phyloP scores from a whole-genome alignment of 1,140 invertebrate species.

The Magallana ariakensis region DNA sequence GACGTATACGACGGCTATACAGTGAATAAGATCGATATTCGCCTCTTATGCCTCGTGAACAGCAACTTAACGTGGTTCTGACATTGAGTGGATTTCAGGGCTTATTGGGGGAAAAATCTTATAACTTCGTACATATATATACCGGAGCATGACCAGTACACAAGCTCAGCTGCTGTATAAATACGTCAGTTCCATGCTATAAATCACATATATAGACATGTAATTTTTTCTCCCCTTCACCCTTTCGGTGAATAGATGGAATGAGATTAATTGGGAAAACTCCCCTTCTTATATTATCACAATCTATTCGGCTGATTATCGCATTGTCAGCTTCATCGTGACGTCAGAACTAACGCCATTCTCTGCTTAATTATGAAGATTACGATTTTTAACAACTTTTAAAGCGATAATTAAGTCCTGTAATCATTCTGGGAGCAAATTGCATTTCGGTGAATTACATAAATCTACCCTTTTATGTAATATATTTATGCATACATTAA shows the following conservation, averaged over 20 bases:
- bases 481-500: no score
- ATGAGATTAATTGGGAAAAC: not conserved
- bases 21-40: not conserved
- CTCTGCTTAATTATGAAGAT: not conserved
- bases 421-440: no score
- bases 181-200: no score
- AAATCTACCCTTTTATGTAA: no score
- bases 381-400: not conserved
- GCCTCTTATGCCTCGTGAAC: conserved; percentile 11
- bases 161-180: no score
- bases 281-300: conserved; percentile 3
- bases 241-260: no score
- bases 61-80: not conserved
- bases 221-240: no score
- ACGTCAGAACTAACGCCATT: not conserved
- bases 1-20: not conserved
- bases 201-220: no score
- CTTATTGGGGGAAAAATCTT: not conserved
- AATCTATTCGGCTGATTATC: not conserved
- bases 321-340: conserved; percentile 13
- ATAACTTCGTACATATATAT: no score
- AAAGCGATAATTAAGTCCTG: not conserved
- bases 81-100: conserved; percentile 3
- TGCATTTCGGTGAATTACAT: no score
- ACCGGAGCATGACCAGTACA: no score